Base-by-base conservation (phyloP, 2,113 vertebrate genomes). In the Ochotona curzoniae region DNA sequence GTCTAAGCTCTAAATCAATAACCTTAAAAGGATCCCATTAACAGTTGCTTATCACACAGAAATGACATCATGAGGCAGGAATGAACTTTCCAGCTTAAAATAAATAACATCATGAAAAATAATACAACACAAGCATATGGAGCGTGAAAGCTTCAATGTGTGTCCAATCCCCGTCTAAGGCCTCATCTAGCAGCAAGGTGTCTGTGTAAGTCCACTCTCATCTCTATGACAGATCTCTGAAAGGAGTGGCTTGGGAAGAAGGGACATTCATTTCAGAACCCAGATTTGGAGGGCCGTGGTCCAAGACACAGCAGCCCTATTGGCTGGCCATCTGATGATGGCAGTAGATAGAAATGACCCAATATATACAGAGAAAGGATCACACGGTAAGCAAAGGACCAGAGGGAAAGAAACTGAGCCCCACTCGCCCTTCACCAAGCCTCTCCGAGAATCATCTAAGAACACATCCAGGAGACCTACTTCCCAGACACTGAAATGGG, bases 1-100 rank as follows among this genome's bases (percentile, higher is more conserved):
- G 44, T 86, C 64, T 82, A 86, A 76, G 71, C 26, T 82, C 75
- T 61, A 70, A 83, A 74, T 76, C 74, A 66, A 28, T n/a, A 66
- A 70, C 75, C 66, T 70, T 35, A 44, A 71, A 75, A 79, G 49
- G 92, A 81, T 75, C 70, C 49, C 51, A 61, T 47, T 17, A 21
- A 30, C 2, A 81, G 13, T 73, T 71, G 30, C 11, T 57, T 20
- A 13, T 32, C 14, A 7, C 60, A 70, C 14, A 63, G 60, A 89
- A 57, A 82, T 38, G 61, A 35, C 49, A 47, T 64, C 26, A 51
- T n/a, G 38, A 84, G 25, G 18, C 30, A 85, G 11, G 51, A 67
- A 71, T 17, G 12, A 67, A 85, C 26, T 21, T 7, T 49, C 17
- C 54, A 28, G 30, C 44, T 7, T 8, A 6, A 85, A 82, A 63